phyloP scores from a whole-genome alignment of 1,140 invertebrate genomes.

The Phthorimaea operculella region DNA sequence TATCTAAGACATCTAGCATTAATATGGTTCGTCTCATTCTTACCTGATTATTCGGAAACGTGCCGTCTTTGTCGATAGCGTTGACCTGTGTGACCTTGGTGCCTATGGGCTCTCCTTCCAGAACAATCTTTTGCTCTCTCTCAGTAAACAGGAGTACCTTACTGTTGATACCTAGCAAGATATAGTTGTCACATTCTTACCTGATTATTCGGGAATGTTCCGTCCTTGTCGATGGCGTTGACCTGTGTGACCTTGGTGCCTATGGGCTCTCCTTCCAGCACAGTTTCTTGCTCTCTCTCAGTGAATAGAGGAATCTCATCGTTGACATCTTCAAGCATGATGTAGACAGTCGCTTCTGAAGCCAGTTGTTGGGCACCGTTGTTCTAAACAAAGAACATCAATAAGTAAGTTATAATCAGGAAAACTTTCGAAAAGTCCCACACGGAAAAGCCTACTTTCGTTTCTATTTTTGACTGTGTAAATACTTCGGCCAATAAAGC shows the following conservation, averaged over 20 bases:
- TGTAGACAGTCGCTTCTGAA: slow-evolving; percentile 92
- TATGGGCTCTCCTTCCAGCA: slow-evolving; percentile 91
- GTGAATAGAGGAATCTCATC: slow-evolving; percentile 97
- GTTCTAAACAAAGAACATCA: slow-evolving; percentile 73
- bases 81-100: slow-evolving; percentile 96
- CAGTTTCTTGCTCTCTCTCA: slow-evolving; percentile 93
- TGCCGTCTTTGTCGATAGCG: slow-evolving; percentile 96
- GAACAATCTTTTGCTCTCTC: slow-evolving; percentile 92
- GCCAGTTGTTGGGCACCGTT: slow-evolving; percentile 95
- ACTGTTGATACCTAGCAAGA: slow-evolving; percentile 95
- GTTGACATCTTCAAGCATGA: slow-evolving; percentile 95
- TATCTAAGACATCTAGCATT: no score
- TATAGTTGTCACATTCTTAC: slow-evolving; percentile 86
- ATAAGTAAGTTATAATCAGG: no score
- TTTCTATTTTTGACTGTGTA: no score
- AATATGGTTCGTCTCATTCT: no score
- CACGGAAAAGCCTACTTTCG: no score
- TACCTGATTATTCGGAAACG: slow-evolving; percentile 93
- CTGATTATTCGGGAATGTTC: slow-evolving; percentile 93
- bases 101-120: slow-evolving; percentile 92
- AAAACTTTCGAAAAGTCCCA: no score
- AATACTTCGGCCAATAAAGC: no score
- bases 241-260: slow-evolving; percentile 96
- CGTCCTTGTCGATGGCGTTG: slow-evolving; percentile 96
- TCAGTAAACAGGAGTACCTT: slow-evolving; percentile 96